Percentiles rank a stretch among this genome's conserved stretches.
phyloP scores from a whole-genome alignment of 2,113 vertebrate genomes.

The Gallinago jamesoni region DNA sequence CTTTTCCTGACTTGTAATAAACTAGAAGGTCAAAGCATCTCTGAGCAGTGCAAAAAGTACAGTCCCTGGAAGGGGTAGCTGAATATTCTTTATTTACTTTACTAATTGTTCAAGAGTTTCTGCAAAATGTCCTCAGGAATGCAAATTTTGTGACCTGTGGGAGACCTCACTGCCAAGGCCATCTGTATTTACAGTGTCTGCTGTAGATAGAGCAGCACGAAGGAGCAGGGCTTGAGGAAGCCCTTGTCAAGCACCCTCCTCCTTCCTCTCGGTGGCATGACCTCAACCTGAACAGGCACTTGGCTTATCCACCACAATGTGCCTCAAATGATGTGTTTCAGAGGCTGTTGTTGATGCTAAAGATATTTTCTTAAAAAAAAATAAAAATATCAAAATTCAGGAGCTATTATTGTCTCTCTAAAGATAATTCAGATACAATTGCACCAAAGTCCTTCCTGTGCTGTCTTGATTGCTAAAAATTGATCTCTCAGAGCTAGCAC shows the following conservation, averaged over 20 bases:
- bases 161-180: conserved; percentile 64
- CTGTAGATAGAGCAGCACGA: neutral
- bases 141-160: conserved; percentile 20
- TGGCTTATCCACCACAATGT: neutral
- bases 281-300: neutral
- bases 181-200: neutral
- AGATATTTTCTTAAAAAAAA: neutral
- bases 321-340: neutral
- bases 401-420: neutral
- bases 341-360: neutral
- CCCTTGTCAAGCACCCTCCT: neutral
- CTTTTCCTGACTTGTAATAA: conserved; percentile 77
- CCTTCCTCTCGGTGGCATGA: neutral
- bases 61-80: neutral
- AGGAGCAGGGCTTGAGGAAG: neutral
- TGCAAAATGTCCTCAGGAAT: conserved; percentile 50
- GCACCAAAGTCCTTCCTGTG: neutral
- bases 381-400: neutral
- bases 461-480: neutral
- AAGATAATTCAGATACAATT: neutral
- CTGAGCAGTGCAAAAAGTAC: conserved; percentile 39
- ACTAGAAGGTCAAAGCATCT: conserved; percentile 73
- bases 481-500: neutral
- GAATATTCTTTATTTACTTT: conserved; percentile 58
- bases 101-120: conserved; percentile 73